phyloP scores from a whole-genome alignment of 1,140 invertebrate species.

The Sinonovacula constricta region DNA sequence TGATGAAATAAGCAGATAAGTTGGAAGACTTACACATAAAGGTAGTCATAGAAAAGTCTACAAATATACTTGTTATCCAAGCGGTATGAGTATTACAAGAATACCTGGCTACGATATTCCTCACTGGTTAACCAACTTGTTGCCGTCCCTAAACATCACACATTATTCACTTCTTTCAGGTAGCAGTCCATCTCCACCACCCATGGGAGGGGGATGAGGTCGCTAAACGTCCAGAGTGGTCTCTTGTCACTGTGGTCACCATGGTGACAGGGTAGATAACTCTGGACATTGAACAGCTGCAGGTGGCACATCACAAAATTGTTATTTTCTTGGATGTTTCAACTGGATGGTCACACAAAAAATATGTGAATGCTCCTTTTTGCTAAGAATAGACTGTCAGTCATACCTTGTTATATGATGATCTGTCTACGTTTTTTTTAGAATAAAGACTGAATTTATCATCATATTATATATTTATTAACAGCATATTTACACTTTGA shows the following conservation, averaged over 20 bases:
- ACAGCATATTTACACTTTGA: too few relatives aligned
- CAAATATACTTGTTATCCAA: neutral
- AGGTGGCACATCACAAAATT: too few relatives aligned
- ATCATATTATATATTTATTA: too few relatives aligned
- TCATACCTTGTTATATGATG: neutral
- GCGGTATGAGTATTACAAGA: neutral
- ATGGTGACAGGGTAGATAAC: neutral
- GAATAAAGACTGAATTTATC: neutral
- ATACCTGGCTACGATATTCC: too few relatives aligned
- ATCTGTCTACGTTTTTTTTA: neutral
- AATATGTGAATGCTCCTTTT: neutral
- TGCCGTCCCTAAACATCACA: neutral
- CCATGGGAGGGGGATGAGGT: constrained; percentile 52
- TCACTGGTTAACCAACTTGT: too few relatives aligned
- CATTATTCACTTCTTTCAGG: neutral
- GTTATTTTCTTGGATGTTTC: too few relatives aligned
- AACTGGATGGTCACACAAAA: neutral
- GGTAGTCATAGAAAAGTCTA: neutral
- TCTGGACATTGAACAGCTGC: neutral
- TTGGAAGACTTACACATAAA: neutral
- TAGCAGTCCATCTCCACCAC: constrained; percentile 32
- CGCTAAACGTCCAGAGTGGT: constrained; percentile 28
- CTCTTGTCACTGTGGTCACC: constrained; percentile 36
- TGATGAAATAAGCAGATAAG: neutral
- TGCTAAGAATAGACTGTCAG: neutral